Percentiles rank a stretch among this genome's conserved stretches.
Evolutionary conservation across 2,113 vertebrate genomes (phyloP).

Genomic region (Thamnophis sirtalis): DNA sequence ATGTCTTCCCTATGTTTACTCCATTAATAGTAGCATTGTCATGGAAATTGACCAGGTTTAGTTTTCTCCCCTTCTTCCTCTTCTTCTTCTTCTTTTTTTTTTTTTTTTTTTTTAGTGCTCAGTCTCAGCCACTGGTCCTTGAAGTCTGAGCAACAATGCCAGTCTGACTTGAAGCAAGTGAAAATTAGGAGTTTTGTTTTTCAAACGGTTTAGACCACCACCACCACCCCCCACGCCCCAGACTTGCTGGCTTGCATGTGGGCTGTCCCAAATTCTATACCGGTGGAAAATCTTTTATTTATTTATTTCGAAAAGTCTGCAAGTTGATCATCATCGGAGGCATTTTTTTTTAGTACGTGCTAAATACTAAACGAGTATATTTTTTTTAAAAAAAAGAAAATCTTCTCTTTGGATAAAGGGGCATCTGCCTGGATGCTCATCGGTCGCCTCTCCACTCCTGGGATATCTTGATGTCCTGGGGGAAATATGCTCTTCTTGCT

Average conservation of each 20-base stretch:
- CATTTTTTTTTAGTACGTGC: neutral
- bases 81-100: too few relatives aligned
- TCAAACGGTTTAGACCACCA: neutral
- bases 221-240: too few relatives aligned
- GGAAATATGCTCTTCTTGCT: neutral
- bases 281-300: neutral
- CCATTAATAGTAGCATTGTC: neutral
- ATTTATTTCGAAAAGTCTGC: neutral
- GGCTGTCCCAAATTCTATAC: neutral
- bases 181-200: neutral
- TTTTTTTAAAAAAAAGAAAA: neutral
- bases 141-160: neutral
- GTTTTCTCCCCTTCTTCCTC: neutral
- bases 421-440: neutral
- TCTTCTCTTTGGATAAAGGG: too few relatives aligned
- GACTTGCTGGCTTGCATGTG: neutral
- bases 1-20: neutral
- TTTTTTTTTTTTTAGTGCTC: fast-evolving
- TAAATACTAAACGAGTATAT: neutral
- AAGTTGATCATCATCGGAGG: neutral
- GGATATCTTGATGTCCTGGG: neutral
- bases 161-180: neutral
- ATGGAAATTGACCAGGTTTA: constrained; percentile 24
- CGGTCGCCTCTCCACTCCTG: neutral
- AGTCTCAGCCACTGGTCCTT: neutral